Base-by-base conservation (phyloP, 1,140 invertebrate genomes). In the Neotoxoptera formosana region DNA sequence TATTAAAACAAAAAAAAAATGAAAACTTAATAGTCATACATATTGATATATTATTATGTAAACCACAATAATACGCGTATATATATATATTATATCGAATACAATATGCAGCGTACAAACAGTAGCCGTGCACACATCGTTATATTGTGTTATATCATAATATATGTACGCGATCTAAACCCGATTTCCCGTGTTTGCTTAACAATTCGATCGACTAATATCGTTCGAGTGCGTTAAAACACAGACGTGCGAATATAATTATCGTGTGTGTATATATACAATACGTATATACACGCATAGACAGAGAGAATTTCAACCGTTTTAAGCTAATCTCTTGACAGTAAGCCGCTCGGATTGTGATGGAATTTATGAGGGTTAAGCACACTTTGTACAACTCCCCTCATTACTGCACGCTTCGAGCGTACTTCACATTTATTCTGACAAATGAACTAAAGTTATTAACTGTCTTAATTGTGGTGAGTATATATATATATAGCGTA, bases 261-360 rank as follows among this genome's bases (percentile, higher is more conserved):
- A 86, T 87, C 47, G 47, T 48, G 30, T 7, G 3, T n/a, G 6
- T 76, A 17, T 6, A n/a, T 67, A 17, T 67, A n/a, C 30, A 67
- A 23, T 56, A 25, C 11, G 48, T 51, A 17, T 20, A 53, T 20
- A 56, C 53, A 56, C 21, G n/a, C 30, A n/a, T 17, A 48, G 45
- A 87, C 20, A n/a, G 86, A n/a, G 86, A 30, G 47, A 87, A 87
- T 87, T 87, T 48, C 30, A 87, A 87, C 86, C 36, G 47, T 47
- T 86, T 86, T 86, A 86, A 48, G 86, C 86, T 87, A 87, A 87
- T 87, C 86, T 87, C 86, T 87, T 34, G 86, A 87, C 86, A 48
- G 86, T 87, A 87, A 87, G 86, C 60, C 30, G 60, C n/a, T 87
- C 47, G 47, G 86, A 87, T 87, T 87, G 86, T 48, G 86, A 87